Percentiles rank a stretch among this genome's conserved stretches.
Conservation (phyloP, 2,797 vertebrate genomes). For the Sebastes cheni region DNA sequence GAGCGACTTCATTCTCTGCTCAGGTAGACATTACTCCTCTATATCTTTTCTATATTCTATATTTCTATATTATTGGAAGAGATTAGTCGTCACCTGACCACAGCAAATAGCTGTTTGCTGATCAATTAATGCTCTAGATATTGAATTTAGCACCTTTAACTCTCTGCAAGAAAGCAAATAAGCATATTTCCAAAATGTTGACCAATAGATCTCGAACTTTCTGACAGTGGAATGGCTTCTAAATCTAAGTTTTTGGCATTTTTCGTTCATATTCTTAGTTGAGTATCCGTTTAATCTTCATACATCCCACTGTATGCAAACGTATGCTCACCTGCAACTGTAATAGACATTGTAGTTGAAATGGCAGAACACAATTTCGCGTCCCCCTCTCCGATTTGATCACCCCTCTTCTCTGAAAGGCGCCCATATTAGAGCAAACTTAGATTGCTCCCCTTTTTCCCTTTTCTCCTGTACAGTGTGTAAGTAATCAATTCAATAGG, state of each 20-base stretch:
- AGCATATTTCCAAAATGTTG: background rate
- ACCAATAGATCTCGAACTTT: background rate
- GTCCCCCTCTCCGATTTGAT: background rate
- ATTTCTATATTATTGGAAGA: too few species aligned
- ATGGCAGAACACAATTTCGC: background rate
- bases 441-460: background rate
- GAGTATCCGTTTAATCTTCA: background rate
- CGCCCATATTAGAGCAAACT: background rate
- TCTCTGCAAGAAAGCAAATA: background rate
- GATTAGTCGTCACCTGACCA: too few species aligned
- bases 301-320: background rate
- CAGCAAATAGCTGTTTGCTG: too few species aligned
- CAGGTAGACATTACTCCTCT: too few species aligned
- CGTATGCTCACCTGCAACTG: background rate
- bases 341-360: background rate
- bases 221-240: background rate
- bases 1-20: too few species aligned
- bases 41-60: too few species aligned
- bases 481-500: constrained; percentile 24
- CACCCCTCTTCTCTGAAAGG: background rate
- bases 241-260: background rate
- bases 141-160: too few species aligned
- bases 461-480: background rate
- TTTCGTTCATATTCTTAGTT: background rate
- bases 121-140: too few species aligned